Conservation (phyloP, 53 echinoderm and acorn worm genomes). For the Glandiceps talaboti region DNA sequence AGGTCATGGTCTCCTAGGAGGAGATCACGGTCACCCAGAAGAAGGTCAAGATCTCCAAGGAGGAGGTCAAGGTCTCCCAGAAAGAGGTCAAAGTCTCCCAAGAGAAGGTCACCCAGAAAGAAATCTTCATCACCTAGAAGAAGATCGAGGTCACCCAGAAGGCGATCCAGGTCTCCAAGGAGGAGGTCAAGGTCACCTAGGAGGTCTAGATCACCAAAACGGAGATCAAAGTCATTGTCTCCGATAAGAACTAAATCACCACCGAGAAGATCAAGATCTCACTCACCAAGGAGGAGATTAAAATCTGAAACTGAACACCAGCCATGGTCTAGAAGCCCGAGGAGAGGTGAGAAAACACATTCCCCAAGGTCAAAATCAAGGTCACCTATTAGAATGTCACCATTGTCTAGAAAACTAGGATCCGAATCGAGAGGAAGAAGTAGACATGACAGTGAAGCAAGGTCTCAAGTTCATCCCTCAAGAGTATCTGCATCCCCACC, state of each 20-base stretch:
- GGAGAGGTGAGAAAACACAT: background rate
- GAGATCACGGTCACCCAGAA: background rate
- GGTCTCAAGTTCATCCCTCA: too few species aligned
- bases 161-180: background rate
- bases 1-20: background rate
- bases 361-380: background rate
- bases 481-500: background rate
- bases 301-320: background rate
- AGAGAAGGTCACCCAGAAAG: background rate
- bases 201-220: background rate
- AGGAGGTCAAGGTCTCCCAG: background rate
- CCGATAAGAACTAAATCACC: too few species aligned
- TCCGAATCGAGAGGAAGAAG: background rate
- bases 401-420: background rate
- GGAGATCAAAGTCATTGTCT: background rate
- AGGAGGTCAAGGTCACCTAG: background rate
- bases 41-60: background rate
- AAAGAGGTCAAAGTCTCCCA: background rate
- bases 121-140: background rate
- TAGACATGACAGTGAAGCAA: too few species aligned
- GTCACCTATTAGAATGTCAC: background rate
- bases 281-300: background rate
- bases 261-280: too few species aligned
- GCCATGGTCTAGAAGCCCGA: background rate
- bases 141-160: background rate